Evolutionary conservation across 2,888 invertebrate genomes (phyloP).

Genomic region (Coleophora flavipennella): DNA sequence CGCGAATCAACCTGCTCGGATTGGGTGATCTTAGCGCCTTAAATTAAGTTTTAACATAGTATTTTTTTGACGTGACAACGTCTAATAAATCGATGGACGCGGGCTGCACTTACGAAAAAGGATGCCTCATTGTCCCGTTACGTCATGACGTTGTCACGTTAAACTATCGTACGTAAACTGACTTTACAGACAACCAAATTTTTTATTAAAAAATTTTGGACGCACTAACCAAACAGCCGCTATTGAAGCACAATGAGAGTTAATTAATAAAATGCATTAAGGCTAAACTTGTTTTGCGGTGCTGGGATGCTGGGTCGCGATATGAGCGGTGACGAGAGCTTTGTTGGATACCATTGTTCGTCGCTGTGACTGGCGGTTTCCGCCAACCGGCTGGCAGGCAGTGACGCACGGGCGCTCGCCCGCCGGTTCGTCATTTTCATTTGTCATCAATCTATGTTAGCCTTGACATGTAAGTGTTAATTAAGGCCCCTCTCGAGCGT

Average conservation of each 20-base stretch:
- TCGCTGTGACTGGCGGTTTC: slow-evolving; percentile 61
- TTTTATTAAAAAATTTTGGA: neutral
- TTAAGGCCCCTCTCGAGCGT: slow-evolving; percentile 69
- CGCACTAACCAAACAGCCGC: slow-evolving; percentile 2
- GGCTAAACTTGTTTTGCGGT: slow-evolving; percentile 47
- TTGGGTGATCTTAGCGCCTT: too few species aligned
- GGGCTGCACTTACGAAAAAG: too few species aligned
- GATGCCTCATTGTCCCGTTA: too few species aligned
- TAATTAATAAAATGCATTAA: slow-evolving; percentile 69
- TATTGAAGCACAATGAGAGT: slow-evolving; percentile 22
- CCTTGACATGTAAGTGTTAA: slow-evolving; percentile 72
- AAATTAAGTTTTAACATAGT: too few species aligned
- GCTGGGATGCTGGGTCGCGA: slow-evolving; percentile 16
- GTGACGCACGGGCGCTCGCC: slow-evolving; percentile 50
- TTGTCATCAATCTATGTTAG: slow-evolving; percentile 73
- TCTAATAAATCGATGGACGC: too few species aligned
- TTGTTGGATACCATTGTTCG: slow-evolving; percentile 52
- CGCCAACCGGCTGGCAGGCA: slow-evolving; percentile 27
- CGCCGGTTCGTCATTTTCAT: slow-evolving; percentile 66
- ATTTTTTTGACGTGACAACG: too few species aligned
- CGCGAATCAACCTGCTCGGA: too few species aligned
- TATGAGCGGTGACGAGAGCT: slow-evolving; percentile 48
- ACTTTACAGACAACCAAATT: neutral
- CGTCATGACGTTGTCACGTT: too few species aligned
- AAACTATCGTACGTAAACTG: too few species aligned